Evolutionary conservation across 1,140 invertebrate species (phyloP), one percentile per base, ranked within the genome.

Genomic region (Drosophila grimshawi): DNA sequence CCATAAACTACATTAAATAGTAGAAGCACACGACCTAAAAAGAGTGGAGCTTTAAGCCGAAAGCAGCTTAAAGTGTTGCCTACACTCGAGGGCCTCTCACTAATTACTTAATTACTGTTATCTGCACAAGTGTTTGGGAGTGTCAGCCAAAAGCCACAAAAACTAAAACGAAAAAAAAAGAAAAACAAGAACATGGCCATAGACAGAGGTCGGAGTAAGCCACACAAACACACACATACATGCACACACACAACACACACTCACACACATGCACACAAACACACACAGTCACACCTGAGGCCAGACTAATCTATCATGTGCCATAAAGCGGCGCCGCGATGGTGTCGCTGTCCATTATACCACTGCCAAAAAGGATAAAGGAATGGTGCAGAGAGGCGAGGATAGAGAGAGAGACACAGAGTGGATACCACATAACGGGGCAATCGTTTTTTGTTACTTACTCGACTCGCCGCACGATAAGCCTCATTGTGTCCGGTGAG

Each of bases 261-360:
- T n/a, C 82, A 79, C 82, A 79, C 82, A 86, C 78, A 30, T n/a
- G 35, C 6, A 6, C 30, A 48, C 3, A 49, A 2, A n/a, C n/a
- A n/a, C 81, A 80, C 19, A 19, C 19, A 37, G 62, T 62, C 81
- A 80, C 82, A 86, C 82, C 82, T 86, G 82, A 72, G 82, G 76
- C 80, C 80, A 73, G 85, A 88, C 82, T 86, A 86, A 86, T 86
- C 82, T 86, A 88, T 86, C 83, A 86, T 86, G 82, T 83, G 82
- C 80, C 83, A 83, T 86, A 86, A 86, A 86, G 83, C 83, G 82
- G 64, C 73, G 56, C 39, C 52, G 39, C 35, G 60, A 71, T 55
- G 63, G 71, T 45, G 65, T 61, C 51, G 66, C 39, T 53, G 51
- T 43, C 65, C 71, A 69, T 73, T 73, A 60, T 10, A 41, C 48